Percentiles rank a stretch among this genome's conserved stretches.
Conservation (phyloP, 2,797 vertebrate species). For the Balearica regulorum region DNA sequence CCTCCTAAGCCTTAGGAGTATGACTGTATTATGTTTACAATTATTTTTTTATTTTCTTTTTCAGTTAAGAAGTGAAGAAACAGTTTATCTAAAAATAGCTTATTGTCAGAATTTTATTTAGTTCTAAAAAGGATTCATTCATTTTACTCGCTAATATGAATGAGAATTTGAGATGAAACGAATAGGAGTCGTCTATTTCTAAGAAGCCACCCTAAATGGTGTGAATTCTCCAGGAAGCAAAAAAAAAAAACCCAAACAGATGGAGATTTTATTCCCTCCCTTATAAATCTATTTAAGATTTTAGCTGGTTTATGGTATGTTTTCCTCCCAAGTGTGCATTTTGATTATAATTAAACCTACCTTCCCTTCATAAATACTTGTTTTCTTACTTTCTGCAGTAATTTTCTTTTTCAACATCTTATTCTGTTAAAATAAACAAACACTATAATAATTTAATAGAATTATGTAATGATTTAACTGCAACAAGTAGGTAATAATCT, state of each 20-base stretch:
- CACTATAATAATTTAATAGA: not conserved
- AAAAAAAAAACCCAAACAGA: not conserved
- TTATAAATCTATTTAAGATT: not conserved
- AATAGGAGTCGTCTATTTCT: not conserved
- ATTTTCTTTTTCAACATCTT: constrained; percentile 84
- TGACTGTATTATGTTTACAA: not conserved
- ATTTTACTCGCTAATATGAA: not conserved
- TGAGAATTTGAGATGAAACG: not conserved
- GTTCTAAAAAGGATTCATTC: not conserved
- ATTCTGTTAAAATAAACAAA: constrained; percentile 76
- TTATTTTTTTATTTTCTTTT: not conserved
- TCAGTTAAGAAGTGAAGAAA: not conserved
- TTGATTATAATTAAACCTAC: constrained; percentile 57
- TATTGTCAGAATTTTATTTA: not conserved
- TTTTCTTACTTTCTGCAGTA: constrained; percentile 76
- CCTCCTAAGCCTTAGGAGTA: not conserved
- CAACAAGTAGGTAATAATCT: not conserved
- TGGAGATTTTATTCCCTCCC: not conserved
- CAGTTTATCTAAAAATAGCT: not conserved
- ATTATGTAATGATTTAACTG: not conserved
- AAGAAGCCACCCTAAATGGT: not conserved
- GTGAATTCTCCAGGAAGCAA: not conserved
- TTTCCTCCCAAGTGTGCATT: not conserved
- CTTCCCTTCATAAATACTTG: constrained; percentile 75
- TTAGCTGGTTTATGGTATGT: not conserved